phyloP scores from a whole-genome alignment of 1,140 invertebrate species.

The Euwallacea similis region DNA sequence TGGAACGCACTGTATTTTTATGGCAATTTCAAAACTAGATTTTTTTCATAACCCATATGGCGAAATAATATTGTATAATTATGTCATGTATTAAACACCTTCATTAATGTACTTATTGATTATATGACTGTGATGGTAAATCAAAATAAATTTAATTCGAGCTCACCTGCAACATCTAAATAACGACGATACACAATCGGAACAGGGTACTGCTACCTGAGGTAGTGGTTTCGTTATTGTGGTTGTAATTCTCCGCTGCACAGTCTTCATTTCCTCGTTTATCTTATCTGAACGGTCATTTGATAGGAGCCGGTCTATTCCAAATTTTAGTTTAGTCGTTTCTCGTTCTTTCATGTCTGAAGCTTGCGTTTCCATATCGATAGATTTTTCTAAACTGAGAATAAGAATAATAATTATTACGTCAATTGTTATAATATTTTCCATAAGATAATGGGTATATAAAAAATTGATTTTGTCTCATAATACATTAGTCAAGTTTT shows the following conservation, averaged over 20 bases:
- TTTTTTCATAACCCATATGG: no score
- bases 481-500: no score
- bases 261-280: constrained; percentile 4
- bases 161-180: constrained; percentile 52
- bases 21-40: no score
- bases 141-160: constrained; percentile 12
- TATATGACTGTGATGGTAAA: no score
- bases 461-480: no score
- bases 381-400: neutral
- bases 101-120: no score
- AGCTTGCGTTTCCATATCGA: neutral
- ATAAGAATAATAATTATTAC: no score
- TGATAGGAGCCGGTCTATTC: constrained; percentile 53
- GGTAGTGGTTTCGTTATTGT: constrained; percentile 35
- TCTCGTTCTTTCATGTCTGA: constrained; percentile 36
- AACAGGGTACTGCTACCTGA: constrained; percentile 51
- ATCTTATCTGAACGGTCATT: constrained; percentile 23
- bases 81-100: no score
- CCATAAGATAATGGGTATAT: no score
- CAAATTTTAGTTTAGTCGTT: constrained; percentile 52
- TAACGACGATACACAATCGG: constrained; percentile 55
- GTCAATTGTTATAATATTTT: no score
- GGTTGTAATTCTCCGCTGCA: neutral
- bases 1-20: no score
- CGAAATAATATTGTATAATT: no score